Evolutionary conservation across 2,888 invertebrate species (phyloP).

Genomic region (Brachynemurus nebulosus): DNA sequence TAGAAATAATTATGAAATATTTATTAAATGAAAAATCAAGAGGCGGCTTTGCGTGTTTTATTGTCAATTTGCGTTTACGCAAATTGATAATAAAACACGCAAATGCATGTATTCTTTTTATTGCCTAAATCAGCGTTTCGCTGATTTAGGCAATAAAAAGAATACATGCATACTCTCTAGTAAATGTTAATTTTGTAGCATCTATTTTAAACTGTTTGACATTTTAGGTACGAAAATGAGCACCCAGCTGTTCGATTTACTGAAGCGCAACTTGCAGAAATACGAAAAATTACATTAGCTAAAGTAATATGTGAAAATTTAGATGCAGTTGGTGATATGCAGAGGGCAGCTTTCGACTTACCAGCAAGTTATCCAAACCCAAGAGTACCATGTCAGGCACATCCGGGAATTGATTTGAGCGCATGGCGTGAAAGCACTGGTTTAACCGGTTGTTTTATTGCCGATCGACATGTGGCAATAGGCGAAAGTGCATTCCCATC

Average conservation of each 20-base stretch:
- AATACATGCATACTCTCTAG: too few relatives aligned
- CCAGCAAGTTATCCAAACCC: conserved; percentile 88
- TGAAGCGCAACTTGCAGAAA: conserved; percentile 74
- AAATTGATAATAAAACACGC: too few relatives aligned
- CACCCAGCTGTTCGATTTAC: conserved; percentile 65
- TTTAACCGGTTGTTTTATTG: conserved; percentile 66
- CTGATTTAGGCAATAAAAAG: too few relatives aligned
- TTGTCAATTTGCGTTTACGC: too few relatives aligned
- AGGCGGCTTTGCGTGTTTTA: too few relatives aligned
- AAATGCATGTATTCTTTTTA: too few relatives aligned
- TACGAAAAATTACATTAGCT: conserved; percentile 72
- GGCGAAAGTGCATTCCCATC: conserved; percentile 77
- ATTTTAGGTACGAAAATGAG: conserved; percentile 68
- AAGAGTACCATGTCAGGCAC: conserved; percentile 65
- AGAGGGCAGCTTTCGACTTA: conserved; percentile 78
- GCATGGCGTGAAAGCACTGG: conserved; percentile 68
- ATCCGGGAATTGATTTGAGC: conserved; percentile 66
- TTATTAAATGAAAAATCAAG: too few relatives aligned
- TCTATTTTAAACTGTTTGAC: too few relatives aligned
- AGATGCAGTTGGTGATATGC: conserved; percentile 72
- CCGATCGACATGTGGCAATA: conserved; percentile 59
- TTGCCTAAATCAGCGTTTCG: too few relatives aligned
- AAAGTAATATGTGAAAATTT: conserved; percentile 83
- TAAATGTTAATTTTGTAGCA: too few relatives aligned
- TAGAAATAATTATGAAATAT: too few relatives aligned